phyloP scores from a whole-genome alignment of 2,113 vertebrate species.

The Indicator maculatus region DNA sequence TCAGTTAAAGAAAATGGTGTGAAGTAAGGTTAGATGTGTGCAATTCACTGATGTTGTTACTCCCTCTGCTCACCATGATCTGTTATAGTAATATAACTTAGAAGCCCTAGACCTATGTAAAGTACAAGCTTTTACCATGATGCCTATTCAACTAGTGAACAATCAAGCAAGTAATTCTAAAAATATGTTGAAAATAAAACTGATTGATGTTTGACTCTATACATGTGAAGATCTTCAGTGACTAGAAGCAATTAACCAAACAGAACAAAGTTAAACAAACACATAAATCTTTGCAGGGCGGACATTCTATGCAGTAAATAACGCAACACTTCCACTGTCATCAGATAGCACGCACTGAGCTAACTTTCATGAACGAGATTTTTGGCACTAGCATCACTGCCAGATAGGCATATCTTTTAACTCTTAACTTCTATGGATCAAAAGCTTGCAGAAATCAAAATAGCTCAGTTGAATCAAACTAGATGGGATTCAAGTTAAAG shows the following conservation, averaged over 20 bases:
- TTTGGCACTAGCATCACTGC: not conserved
- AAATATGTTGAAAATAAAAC: constrained; percentile 7
- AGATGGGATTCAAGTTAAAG: constrained; percentile 37
- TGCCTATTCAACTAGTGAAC: not conserved
- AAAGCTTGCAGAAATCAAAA: constrained; percentile 34
- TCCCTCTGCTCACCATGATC: not conserved
- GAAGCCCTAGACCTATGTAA: not conserved
- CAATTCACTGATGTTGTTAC: not conserved
- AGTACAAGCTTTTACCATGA: not conserved
- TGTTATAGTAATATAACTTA: constrained; percentile 2
- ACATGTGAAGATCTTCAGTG: not conserved
- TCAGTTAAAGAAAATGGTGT: constrained; percentile 5
- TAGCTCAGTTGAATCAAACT: not conserved
- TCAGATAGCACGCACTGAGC: not conserved
- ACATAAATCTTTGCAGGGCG: constrained; percentile 16
- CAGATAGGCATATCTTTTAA: not conserved
- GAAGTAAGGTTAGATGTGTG: constrained; percentile 9
- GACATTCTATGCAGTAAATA: constrained; percentile 24
- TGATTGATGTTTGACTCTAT: not conserved
- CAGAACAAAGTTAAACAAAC: constrained; percentile 43
- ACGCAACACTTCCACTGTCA: not conserved
- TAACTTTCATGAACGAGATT: not conserved
- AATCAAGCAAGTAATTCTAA: not conserved
- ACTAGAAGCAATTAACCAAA: constrained; percentile 8
- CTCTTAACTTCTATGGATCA: not conserved